Conservation (phyloP, 1,140 invertebrate genomes). For the Euwallacea fornicatus region DNA sequence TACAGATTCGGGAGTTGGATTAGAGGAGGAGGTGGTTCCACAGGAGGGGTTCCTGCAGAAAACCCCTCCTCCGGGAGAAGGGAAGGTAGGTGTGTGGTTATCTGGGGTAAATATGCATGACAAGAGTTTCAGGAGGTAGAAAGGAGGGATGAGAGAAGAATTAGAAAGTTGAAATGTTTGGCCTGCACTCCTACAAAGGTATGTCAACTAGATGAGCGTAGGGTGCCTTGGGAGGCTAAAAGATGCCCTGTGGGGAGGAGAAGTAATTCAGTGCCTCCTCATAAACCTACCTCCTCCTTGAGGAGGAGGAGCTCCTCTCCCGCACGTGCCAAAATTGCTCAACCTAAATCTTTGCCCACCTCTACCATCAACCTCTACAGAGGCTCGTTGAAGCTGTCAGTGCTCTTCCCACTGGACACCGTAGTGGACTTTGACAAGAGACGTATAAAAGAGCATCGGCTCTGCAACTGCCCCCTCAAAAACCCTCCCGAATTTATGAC, state of each 20-base stretch:
- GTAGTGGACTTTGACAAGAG: slow-evolving; percentile 46
- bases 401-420: slow-evolving; percentile 52
- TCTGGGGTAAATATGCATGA: too few relatives aligned
- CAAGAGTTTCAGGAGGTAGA: neutral
- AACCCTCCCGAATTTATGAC: neutral
- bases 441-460: slow-evolving; percentile 18
- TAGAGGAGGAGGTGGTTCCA: neutral
- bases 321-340: slow-evolving; percentile 5
- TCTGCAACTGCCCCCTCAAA: slow-evolving; percentile 17
- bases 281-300: too few relatives aligned
- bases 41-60: neutral
- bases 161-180: slow-evolving; percentile 47
- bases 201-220: slow-evolving; percentile 52
- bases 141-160: slow-evolving; percentile 2
- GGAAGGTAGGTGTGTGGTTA: too few relatives aligned
- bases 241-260: slow-evolving; percentile 29
- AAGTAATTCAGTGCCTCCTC: slow-evolving; percentile 5
- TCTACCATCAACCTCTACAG: slow-evolving; percentile 43
- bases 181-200: slow-evolving; percentile 47
- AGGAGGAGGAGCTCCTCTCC: too few relatives aligned
- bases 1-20: slow-evolving; percentile 13
- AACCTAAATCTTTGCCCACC: neutral
- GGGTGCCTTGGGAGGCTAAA: slow-evolving; percentile 56
- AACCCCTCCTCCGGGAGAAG: too few relatives aligned
- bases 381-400: slow-evolving; percentile 48